These are phyloP conservation scores for Helicolenus hilgendorfi DNA, from an alignment of 2,797 vertebrate genomes.

Conservation along the genomic window DNA sequence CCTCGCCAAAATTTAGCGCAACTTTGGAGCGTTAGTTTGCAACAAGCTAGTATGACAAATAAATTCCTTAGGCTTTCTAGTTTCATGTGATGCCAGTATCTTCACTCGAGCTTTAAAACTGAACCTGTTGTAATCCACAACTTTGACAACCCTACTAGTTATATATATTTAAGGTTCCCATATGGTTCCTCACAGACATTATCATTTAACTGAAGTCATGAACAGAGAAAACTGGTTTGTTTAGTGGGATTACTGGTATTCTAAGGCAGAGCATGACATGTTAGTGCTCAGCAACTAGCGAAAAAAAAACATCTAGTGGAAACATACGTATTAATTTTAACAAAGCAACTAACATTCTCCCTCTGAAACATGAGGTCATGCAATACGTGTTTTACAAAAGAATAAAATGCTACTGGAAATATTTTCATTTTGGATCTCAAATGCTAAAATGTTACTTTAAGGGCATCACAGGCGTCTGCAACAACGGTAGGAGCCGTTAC, in stretches of 20 bases:
- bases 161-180: neutral
- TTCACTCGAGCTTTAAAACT: too few species aligned
- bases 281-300: neutral
- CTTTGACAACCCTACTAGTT: neutral
- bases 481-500: slow-evolving; percentile 69
- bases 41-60: too few species aligned
- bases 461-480: neutral
- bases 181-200: neutral
- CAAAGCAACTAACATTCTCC: neutral
- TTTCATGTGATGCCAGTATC: too few species aligned
- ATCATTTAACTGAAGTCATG: neutral
- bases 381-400: neutral
- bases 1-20: too few species aligned
- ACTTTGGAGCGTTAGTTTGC: too few species aligned
- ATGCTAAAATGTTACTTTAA: neutral
- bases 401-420: neutral
- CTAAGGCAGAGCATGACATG: slow-evolving; percentile 26
- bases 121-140: too few species aligned
- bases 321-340: neutral
- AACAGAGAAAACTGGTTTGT: neutral
- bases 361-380: neutral
- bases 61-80: too few species aligned
- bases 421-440: neutral
- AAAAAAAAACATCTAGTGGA: neutral
- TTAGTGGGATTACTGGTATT: slow-evolving; percentile 7